Evolutionary conservation across 30 jellyfish, hydroid and myxozoan genomes (phyloP), one percentile per base, ranked within the genome.

Genomic region (Aurelia sp.): DNA sequence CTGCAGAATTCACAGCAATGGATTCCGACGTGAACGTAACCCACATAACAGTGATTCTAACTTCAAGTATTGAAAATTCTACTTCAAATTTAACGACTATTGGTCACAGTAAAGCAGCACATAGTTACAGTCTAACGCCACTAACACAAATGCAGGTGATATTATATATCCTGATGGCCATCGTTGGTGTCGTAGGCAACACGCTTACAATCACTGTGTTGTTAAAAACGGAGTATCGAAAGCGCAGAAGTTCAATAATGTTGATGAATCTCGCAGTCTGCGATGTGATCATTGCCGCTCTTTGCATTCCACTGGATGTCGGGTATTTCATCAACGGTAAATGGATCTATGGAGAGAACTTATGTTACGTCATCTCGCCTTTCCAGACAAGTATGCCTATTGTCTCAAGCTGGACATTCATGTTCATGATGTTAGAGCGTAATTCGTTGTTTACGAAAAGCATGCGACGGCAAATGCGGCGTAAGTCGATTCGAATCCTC

Each of bases 321-420:
- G 97, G 68, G 17, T 89, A 79, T 61, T 66, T 88, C 38, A 72
- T 80, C 53, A 52, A 67, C 47, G 89, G 89, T 35, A 69, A 38
- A 35, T 88, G 97, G 97, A 35, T 68, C 38, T 88, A 68, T 66
- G 92, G 92, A 52, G 55, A 44, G 61, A 50, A 27, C 16, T 60
- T 88, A 13, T 88, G 97, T 64, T 67, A 69, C 67, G 92, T 88
- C 59, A 78, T 88, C 33, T 82, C 88, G 24, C 97, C 97, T 10
- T 78, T 88, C 44, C 97, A 88, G 47, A 88, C 97, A 31, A 78
- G 97, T 53, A 47, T 88, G 86, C 90, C 92, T 3, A 88, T 88
- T 9, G 92, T 88, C 11, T 88, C 97, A 6, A 88, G 97, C 62
- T 88, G 97, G 97, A 68, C 97, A 27, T 74, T 88, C 41, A 71